Evolutionary conservation across 1,140 invertebrate genomes (phyloP).

Genomic region (Periplaneta americana): DNA sequence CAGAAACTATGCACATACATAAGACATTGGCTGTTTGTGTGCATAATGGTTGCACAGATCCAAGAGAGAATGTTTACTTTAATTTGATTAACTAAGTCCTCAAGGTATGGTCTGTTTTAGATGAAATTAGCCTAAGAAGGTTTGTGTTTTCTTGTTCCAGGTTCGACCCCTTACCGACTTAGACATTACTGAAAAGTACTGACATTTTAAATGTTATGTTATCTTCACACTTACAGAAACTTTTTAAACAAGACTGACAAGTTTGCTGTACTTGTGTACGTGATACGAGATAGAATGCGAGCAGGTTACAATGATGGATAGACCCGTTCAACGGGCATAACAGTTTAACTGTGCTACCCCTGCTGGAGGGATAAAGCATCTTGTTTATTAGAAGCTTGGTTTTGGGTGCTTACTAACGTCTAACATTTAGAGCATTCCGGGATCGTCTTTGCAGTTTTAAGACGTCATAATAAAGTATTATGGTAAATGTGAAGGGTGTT

Average conservation of each 20-base stretch:
- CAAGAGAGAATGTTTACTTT: no score
- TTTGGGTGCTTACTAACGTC: background rate
- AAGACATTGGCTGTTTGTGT: no score
- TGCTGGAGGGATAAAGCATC: background rate
- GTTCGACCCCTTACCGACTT: conserved; percentile 49
- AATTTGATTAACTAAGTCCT: background rate
- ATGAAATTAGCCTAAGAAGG: background rate
- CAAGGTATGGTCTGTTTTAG: background rate
- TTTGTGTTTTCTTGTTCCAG: conserved; percentile 40
- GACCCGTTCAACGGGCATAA: background rate
- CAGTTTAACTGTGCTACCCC: background rate
- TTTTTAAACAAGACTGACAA: background rate
- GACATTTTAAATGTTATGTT: background rate
- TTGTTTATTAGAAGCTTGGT: background rate
- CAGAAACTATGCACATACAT: no score
- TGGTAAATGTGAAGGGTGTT: background rate
- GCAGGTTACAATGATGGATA: background rate
- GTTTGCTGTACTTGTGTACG: background rate
- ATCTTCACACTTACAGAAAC: background rate
- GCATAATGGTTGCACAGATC: no score
- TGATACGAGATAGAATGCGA: background rate
- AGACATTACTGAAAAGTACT: conserved; percentile 41
- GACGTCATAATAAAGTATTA: no score
- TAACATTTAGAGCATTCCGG: background rate
- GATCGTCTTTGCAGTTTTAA: background rate